These are phyloP conservation scores for Acronicta alni DNA, from an alignment of 2,888 invertebrate species.

Conservation along the genomic window DNA sequence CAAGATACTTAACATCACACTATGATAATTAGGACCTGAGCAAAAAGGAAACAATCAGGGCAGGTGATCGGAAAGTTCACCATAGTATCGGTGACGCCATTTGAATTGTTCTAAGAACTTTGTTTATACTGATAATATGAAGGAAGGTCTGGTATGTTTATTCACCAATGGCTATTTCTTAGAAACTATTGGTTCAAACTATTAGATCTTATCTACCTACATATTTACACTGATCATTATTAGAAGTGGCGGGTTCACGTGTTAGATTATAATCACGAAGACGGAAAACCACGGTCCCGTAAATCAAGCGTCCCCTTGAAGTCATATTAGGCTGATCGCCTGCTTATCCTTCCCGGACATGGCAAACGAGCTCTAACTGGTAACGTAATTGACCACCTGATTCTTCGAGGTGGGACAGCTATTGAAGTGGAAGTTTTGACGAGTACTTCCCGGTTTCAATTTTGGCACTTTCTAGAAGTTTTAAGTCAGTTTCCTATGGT, in stretches of 20 bases:
- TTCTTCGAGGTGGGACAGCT: slow-evolving; percentile 30
- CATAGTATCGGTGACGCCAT: background rate
- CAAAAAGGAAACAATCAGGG: too few relatives aligned
- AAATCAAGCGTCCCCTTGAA: slow-evolving; percentile 68
- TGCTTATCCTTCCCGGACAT: slow-evolving; percentile 68
- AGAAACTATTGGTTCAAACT: background rate
- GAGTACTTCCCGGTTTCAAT: background rate
- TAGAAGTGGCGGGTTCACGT: slow-evolving; percentile 24
- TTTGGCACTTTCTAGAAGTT: background rate
- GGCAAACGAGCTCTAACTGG: slow-evolving; percentile 57
- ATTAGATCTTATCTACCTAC: slow-evolving; percentile 1
- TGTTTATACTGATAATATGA: too few relatives aligned
- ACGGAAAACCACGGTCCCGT: slow-evolving; percentile 52
- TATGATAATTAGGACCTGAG: too few relatives aligned
- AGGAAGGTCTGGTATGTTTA: background rate
- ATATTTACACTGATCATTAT: slow-evolving; percentile 27
- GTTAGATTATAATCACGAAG: slow-evolving; percentile 39
- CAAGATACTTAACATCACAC: too few relatives aligned
- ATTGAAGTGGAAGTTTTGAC: slow-evolving; percentile 27
- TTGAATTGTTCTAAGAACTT: background rate
- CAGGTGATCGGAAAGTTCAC: too few relatives aligned
- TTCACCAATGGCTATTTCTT: background rate
- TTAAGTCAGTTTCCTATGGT: background rate
- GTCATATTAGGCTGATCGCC: slow-evolving; percentile 55
- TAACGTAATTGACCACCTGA: slow-evolving; percentile 54